Base-by-base conservation (phyloP, 2,888 invertebrate species). In the Heliconius cydno region DNA sequence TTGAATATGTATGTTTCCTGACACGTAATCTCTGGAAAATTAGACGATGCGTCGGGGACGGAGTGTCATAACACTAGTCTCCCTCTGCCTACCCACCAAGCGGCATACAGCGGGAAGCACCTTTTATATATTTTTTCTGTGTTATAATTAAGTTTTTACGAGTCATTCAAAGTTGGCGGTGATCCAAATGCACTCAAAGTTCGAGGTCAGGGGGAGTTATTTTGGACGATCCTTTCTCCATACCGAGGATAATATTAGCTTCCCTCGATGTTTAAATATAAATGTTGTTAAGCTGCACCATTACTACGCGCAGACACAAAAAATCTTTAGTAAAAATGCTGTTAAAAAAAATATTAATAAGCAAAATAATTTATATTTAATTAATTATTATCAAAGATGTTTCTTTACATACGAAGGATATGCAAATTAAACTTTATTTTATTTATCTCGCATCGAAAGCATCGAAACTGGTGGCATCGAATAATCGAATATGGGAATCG, bases 181-280 rank as follows among this genome's bases (percentile, higher is more conserved):
- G 70, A 73, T 78, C 81, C 81, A 79, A 79, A 71, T 82, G 84
- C 82, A 82, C 81, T 82, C 77, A 78, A 80, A 81, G 84, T 84
- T 83, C 83, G 83, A 84, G 84, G 83, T 83, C 84, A 78, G 78
- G 73, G 79, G 74, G 68, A 81, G 79, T 81, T 84, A 82, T 81
- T 82, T 74, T 79, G 79, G 77, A 82, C 72, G 71, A 81, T 79
- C 76, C 80, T 77, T 71, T 77, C 81, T 41, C 76, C 76, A 76
- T 63, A 38, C 60, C 46, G 46, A 75, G 68, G 70, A 57, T 70
- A 76, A 79, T 41, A 76, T 73, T 76, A 75, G 75, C 25, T 65
- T 78, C 79, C 75, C 79, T 77, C 75, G 22, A 63, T 30, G 73
- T 70, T 74, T 77, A 81, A 71, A 75, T 75, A 75, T 81, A 79